These are phyloP conservation scores for Phyllopteryx taeniolatus DNA, from an alignment of 2,113 vertebrate species.

Conservation along the genomic window DNA sequence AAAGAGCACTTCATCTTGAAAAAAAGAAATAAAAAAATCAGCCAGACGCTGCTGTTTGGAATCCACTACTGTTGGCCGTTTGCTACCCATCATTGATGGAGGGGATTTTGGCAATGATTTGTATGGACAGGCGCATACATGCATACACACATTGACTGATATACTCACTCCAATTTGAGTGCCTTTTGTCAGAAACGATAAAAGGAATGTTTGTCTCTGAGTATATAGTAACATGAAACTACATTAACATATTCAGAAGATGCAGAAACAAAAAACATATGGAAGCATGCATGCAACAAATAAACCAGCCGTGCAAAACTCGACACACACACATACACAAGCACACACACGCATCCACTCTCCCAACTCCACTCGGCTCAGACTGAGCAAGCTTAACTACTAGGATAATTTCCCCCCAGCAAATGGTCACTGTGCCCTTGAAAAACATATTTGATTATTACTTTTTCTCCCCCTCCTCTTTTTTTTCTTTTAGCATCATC, in stretches of 20 bases:
- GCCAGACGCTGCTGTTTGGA: constrained; percentile 63
- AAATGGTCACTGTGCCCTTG: constrained; percentile 79
- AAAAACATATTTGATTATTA: constrained; percentile 81
- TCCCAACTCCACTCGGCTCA: constrained; percentile 62
- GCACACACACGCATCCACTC: constrained; percentile 42
- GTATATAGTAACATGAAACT: constrained; percentile 2
- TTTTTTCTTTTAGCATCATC: constrained; percentile 74
- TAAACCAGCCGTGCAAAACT: constrained; percentile 23
- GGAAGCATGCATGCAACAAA: constrained; percentile 27
- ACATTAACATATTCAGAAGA: constrained; percentile 16
- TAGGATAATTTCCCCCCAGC: constrained; percentile 73
- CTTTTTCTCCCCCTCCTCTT: constrained; percentile 66
- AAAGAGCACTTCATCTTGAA: constrained; percentile 59
- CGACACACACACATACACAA: neutral
- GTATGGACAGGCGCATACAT: constrained; percentile 1
- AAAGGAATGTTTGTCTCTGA: constrained; percentile 35
- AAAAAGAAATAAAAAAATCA: constrained; percentile 44
- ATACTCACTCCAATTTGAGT: constrained; percentile 27
- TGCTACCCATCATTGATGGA: constrained; percentile 65
- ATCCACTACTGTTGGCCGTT: constrained; percentile 62
- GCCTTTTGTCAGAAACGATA: constrained; percentile 55
- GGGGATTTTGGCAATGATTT: constrained; percentile 55
- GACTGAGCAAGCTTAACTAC: constrained; percentile 74
- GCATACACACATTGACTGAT: constrained; percentile 20
- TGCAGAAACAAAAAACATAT: constrained; percentile 20